Evolutionary conservation across 1,140 invertebrate genomes (phyloP), one percentile per base, ranked within the genome.

Genomic region (Bactericera cockerelli): DNA sequence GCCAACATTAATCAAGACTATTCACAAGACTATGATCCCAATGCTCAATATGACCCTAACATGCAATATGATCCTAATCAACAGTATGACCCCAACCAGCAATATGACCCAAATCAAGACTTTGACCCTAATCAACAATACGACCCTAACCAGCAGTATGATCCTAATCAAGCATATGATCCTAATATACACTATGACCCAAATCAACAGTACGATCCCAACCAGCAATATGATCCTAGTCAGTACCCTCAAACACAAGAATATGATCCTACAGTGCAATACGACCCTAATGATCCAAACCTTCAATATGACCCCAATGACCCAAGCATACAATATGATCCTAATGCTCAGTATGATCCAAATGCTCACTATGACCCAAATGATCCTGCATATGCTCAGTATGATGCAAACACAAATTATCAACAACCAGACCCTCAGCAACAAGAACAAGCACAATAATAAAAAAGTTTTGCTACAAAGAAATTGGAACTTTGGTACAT

Each of bases 61-160:
- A 3, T 6, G 19, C n/a, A 19, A 8, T 49, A 49, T 49, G 42
- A 49, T 22, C 42, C 42, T 10, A 49, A 49, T 22, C n/a, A 19
- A 49, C n/a, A 16, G 22, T 49, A 49, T 49, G 42, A 49, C n/a
- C 42, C 42, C 3, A 49, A 49, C n/a, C 42, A 49, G 19, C 42
- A 49, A n/a, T 49, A 49, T 49, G 42, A 49, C 22, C 42, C 42
- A n/a, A 49, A 49, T 49, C 42, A 49, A 49, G 8, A 49, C 6
- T 49, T 10, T 49, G 42, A 49, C 42, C 42, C 42, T 10, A 49
- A 49, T 22, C 42, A 49, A 49, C 42, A 49, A 49, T 49, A 49
- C n/a, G 42, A 49, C 42, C 42, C 42, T 10, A 49, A 22, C 19
- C 42, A 49, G n/a, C 42, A 49, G 19, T 49, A 49, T 49, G 42